These are phyloP conservation scores for Sylvicola fuscatus DNA, from an alignment of 2,888 invertebrate genomes.

Conservation along the genomic window DNA sequence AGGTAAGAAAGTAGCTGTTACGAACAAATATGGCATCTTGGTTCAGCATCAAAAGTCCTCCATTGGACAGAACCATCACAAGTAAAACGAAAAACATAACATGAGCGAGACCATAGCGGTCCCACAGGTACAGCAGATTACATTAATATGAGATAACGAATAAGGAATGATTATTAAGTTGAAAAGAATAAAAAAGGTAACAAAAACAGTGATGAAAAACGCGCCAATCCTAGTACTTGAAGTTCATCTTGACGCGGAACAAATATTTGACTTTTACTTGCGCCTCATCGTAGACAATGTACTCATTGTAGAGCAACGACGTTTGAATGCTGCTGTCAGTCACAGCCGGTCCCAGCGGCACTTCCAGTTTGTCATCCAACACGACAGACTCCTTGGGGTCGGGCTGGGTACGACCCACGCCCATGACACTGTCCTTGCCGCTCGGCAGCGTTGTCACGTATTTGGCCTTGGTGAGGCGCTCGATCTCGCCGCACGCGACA, in stretches of 20 bases:
- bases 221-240: slow-evolving; percentile 31
- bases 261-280: slow-evolving; percentile 86
- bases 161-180: too few relatives aligned
- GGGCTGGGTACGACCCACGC: slow-evolving; percentile 68
- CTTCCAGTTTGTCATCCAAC: slow-evolving; percentile 46
- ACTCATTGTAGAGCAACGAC: slow-evolving; percentile 80
- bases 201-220: too few relatives aligned
- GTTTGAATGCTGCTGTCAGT: slow-evolving; percentile 21
- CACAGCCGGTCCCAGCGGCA: slow-evolving; percentile 53
- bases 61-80: too few relatives aligned
- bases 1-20: too few relatives aligned
- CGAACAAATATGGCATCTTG: too few relatives aligned
- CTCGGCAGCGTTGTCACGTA: slow-evolving; percentile 58
- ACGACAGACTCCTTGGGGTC: slow-evolving; percentile 39
- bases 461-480: slow-evolving; percentile 49
- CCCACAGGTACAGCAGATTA: too few relatives aligned
- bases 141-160: too few relatives aligned
- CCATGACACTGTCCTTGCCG: slow-evolving; percentile 75
- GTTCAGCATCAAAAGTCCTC: too few relatives aligned
- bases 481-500: slow-evolving; percentile 85
- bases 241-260: slow-evolving; percentile 69
- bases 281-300: slow-evolving; percentile 88
- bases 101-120: too few relatives aligned
- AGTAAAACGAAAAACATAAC: too few relatives aligned
- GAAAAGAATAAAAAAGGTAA: too few relatives aligned